These are phyloP conservation scores for Tachysurus fulvidraco DNA, from an alignment of 2,113 vertebrate species.

Conservation along the genomic window DNA sequence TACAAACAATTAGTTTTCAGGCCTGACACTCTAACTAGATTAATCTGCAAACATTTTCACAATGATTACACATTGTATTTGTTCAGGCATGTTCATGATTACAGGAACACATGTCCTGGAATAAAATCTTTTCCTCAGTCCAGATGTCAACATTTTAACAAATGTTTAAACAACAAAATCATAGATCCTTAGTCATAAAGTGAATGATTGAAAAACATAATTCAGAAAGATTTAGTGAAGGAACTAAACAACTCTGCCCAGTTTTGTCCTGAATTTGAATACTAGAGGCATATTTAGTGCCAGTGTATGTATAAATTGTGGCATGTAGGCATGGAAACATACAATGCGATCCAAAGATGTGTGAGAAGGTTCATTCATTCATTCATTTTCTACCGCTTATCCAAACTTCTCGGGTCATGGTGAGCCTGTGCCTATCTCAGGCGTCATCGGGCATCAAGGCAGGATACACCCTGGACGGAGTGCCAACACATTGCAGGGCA, in stretches of 20 bases:
- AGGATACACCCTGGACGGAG: no score
- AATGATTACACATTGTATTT: neutral
- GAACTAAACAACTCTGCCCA: neutral
- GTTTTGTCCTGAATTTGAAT: neutral
- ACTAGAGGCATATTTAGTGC: neutral
- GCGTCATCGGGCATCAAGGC: no score
- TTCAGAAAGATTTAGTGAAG: neutral
- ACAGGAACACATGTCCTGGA: neutral
- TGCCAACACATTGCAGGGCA: no score
- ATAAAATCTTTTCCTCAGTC: neutral
- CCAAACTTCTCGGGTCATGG: no score
- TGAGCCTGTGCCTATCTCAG: no score
- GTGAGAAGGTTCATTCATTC: no score
- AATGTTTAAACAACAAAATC: neutral
- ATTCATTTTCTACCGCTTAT: no score
- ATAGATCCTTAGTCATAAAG: neutral
- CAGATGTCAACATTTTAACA: neutral
- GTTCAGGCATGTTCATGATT: neutral
- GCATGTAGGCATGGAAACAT: neutral
- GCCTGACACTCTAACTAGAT: neutral
- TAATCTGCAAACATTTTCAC: no score
- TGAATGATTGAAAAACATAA: neutral
- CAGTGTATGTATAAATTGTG: neutral
- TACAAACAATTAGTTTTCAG: neutral
- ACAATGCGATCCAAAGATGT: neutral